A percentile compares a stretch with the other conserved stretches of the same genome.
Conservation (phyloP, 2,113 vertebrate species). For the Fulmarus glacialis region DNA sequence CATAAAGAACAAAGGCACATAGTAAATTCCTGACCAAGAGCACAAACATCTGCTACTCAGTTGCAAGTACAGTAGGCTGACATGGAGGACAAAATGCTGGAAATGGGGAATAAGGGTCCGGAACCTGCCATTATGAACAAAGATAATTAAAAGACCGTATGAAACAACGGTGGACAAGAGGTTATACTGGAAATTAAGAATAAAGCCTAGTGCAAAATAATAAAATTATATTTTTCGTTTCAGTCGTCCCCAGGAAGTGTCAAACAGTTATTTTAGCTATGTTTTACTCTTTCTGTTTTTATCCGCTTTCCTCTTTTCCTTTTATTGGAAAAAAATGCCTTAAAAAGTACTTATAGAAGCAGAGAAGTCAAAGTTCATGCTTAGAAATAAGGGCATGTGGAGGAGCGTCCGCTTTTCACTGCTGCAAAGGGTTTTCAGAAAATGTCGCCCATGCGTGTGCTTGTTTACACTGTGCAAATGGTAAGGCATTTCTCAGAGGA, state of each 20-base stretch:
- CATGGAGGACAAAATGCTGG: background rate
- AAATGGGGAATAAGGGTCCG: background rate
- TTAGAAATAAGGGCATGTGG: background rate
- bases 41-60: background rate
- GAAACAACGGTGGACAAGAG: background rate
- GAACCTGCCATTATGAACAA: background rate
- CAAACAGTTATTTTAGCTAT: background rate
- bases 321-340: background rate
- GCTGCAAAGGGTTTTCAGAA: background rate
- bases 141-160: background rate
- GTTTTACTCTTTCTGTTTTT: background rate
- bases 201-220: background rate
- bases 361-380: background rate
- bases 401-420: background rate
- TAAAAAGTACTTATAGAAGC: background rate
- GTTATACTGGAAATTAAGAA: background rate
- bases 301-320: background rate
- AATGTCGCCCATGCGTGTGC: background rate
- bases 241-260: background rate
- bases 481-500: conserved; percentile 17
- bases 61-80: background rate
- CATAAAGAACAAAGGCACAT: background rate
- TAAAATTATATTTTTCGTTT: background rate
- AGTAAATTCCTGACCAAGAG: background rate
- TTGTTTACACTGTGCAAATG: conserved; percentile 17